These are phyloP conservation scores for Teleogryllus occipitalis DNA, from an alignment of 1,140 invertebrate genomes.

Conservation along the genomic window DNA sequence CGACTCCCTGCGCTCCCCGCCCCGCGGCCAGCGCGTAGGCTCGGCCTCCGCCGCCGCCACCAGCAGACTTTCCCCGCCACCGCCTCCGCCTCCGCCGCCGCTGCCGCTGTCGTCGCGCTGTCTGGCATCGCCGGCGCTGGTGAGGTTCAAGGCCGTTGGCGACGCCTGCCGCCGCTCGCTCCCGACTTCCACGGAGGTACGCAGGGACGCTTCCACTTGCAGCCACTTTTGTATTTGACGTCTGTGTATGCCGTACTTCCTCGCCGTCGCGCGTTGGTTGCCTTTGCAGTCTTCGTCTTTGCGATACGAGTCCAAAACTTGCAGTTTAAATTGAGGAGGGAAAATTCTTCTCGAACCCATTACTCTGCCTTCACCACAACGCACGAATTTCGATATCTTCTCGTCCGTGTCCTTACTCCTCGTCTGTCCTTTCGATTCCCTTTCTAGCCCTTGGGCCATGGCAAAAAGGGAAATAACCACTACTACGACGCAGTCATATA, in stretches of 20 bases:
- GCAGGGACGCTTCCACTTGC: constrained; percentile 65
- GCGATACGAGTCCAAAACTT: constrained; percentile 75
- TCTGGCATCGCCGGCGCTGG: constrained; percentile 34
- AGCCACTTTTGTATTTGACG: constrained; percentile 84
- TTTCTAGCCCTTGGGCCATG: constrained; percentile 24
- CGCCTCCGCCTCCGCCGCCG: constrained; percentile 21
- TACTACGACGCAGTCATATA: constrained; percentile 18
- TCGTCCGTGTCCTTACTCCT: constrained; percentile 32
- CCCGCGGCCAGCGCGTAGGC: neutral
- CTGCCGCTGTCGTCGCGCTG: constrained; percentile 38
- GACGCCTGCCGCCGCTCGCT: constrained; percentile 26
- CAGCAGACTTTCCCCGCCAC: constrained; percentile 11
- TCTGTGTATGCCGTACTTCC: constrained; percentile 78
- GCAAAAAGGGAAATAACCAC: constrained; percentile 7
- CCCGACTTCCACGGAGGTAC: constrained; percentile 46
- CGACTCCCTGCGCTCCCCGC: neutral
- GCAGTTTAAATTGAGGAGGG: constrained; percentile 72
- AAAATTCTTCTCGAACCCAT: constrained; percentile 74
- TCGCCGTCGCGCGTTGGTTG: constrained; percentile 74
- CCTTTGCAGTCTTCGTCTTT: constrained; percentile 73
- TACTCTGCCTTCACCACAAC: constrained; percentile 38
- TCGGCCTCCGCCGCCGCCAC: neutral
- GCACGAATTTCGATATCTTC: constrained; percentile 38
- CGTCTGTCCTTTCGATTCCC: constrained; percentile 33
- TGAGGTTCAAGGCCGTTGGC: constrained; percentile 42